Evolutionary conservation across 2,888 invertebrate genomes (phyloP).

Genomic region (Conistra vaccinii): DNA sequence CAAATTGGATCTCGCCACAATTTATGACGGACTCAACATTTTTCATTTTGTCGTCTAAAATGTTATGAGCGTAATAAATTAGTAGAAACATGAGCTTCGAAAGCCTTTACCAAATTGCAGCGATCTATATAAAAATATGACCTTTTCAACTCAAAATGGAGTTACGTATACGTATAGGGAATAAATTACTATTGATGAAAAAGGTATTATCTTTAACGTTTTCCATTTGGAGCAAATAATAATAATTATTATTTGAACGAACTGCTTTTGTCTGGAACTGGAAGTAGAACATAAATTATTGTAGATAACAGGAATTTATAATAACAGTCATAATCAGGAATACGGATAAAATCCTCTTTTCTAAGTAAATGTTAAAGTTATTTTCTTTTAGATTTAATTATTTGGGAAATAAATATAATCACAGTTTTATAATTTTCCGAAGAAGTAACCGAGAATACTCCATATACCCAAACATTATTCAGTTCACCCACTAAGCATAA

Average conservation of each 20-base stretch:
- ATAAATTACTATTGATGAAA: constrained; percentile 41
- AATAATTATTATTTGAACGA: constrained; percentile 39
- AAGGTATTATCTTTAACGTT: constrained; percentile 36
- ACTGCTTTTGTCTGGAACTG: constrained; percentile 22
- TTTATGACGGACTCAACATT: constrained; percentile 54
- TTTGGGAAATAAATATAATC: background rate
- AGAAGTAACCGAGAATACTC: background rate
- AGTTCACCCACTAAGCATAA: background rate
- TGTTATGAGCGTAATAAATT: constrained; percentile 60
- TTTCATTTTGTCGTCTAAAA: constrained; percentile 63
- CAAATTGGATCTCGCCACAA: constrained; percentile 58
- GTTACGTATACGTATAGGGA: background rate
- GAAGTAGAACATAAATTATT: constrained; percentile 13
- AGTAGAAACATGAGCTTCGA: constrained; percentile 55
- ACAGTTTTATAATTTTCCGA: background rate
- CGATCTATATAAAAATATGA: constrained; percentile 34
- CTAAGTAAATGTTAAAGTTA: background rate
- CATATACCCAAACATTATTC: background rate
- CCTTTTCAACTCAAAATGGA: constrained; percentile 21
- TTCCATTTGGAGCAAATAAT: constrained; percentile 37
- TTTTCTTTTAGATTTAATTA: too few relatives aligned
- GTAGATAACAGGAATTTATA: constrained; percentile 16
- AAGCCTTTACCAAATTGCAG: constrained; percentile 37
- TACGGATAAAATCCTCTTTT: background rate
- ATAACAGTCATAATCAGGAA: background rate